Conservation (phyloP, 2,113 vertebrate genomes). For the Turnix velox region DNA sequence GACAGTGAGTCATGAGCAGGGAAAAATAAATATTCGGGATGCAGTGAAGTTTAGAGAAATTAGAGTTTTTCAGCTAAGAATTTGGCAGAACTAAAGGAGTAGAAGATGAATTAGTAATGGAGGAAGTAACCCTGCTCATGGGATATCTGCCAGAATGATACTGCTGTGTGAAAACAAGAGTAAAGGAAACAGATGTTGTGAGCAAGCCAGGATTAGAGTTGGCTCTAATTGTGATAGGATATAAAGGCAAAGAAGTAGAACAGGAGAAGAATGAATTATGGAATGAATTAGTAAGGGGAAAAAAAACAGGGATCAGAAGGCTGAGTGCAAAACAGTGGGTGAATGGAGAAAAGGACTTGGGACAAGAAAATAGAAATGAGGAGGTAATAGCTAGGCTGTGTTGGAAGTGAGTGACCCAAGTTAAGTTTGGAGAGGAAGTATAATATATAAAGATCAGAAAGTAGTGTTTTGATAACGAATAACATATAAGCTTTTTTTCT, state of each 20-base stretch:
- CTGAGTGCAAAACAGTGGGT: background rate
- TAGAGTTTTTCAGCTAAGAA: background rate
- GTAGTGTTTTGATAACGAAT: background rate
- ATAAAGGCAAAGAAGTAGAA: background rate
- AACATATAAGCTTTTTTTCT: background rate
- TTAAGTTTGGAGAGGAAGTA: background rate
- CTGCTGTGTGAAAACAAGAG: background rate
- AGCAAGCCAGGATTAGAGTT: background rate
- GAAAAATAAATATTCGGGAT: background rate
- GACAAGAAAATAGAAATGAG: background rate
- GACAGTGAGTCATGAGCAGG: background rate
- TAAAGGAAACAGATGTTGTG: constrained; percentile 17
- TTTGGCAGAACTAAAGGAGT: constrained; percentile 7
- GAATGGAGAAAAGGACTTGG: background rate
- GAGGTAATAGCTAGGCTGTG: background rate
- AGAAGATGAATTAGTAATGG: constrained; percentile 50
- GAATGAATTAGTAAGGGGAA: background rate
- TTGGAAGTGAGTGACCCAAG: background rate
- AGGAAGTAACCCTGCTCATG: constrained; percentile 17
- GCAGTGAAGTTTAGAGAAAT: background rate
- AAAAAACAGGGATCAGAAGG: background rate
- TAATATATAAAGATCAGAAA: background rate
- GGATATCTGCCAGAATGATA: constrained; percentile 7
- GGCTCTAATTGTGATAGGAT: background rate
- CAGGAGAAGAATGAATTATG: background rate